Base-by-base conservation (phyloP, 2,113 vertebrate species). In the Poecile atricapillus region DNA sequence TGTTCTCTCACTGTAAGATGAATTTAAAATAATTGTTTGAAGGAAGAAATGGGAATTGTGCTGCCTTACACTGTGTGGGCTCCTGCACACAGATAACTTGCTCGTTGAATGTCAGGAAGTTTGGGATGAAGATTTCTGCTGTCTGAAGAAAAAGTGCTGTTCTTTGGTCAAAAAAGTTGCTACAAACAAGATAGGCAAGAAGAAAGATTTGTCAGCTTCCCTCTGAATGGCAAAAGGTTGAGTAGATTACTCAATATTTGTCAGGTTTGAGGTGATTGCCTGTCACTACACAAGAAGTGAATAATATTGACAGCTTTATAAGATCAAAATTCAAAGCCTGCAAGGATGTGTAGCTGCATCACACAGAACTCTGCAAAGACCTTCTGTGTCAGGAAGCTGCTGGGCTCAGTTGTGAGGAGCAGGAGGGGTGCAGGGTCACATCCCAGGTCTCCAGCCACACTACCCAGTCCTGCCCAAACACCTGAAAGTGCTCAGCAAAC, bases 191-290 rank as follows among this genome's bases (percentile, higher is more conserved):
- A 67, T 70, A 93, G 80, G 47, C 53, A 49, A 83, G 91, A 71
- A 83, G 74, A 88, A 77, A 85, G 67, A 93, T 85, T 84, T 89
- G 85, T 93, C 93, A 93, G 84, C 87, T 95, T 77, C 74, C 46
- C 59, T 91, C 23, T 93, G 94, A 79, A 79, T 77, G 89, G 89
- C 94, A 83, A 76, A 82, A 95, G 87, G 84, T 87, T 91, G 89
- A 96, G 70, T 67, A 50, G 89, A 90, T 95, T 73, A 94, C 91
- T 91, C 91, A 87, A 78, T 90, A 78, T 90, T 95, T 96, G 93
- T 95, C 93, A 94, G 91, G 59, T 79, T 83, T 60, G 83, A 87
- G 93, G 83, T 67, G 89, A 95, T 90, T 91, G 73, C 89, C 93
- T 94, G 92, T 94, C 96, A 96, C 91, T 56, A 23, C 35, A n/a